Evolutionary conservation across 2,888 invertebrate species (phyloP).

Genomic region (Heterodera filipjevi): DNA sequence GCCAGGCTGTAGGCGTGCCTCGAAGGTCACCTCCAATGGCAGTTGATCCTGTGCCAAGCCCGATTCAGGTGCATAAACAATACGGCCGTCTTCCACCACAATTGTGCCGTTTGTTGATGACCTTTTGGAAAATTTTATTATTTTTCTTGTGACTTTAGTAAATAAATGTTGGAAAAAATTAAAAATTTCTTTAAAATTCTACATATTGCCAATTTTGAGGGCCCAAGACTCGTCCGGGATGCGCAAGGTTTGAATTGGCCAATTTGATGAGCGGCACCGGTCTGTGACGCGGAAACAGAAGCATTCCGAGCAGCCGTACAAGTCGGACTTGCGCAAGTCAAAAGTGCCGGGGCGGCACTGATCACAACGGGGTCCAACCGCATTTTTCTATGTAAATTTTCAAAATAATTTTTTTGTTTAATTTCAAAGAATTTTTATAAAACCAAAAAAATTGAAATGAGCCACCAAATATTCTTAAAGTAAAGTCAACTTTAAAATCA

Average conservation of each 20-base stretch:
- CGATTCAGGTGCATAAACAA: constrained; percentile 47
- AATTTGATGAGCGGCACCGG: constrained; percentile 79
- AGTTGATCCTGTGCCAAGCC: constrained; percentile 21
- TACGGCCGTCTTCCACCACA: constrained; percentile 44
- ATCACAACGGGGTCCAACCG: constrained; percentile 80
- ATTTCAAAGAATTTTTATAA: not conserved
- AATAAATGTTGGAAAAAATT: too few relatives aligned
- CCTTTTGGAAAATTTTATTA: not conserved
- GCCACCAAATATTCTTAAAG: too few relatives aligned
- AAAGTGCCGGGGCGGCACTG: constrained; percentile 86
- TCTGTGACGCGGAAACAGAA: constrained; percentile 94
- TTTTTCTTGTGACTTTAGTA: not conserved
- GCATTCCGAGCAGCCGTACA: constrained; percentile 90
- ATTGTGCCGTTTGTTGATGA: constrained; percentile 48
- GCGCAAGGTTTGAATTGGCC: constrained; percentile 52
- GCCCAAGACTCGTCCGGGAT: constrained; percentile 47
- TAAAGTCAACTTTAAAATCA: too few relatives aligned
- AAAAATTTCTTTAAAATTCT: not conserved
- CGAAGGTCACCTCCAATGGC: constrained; percentile 19
- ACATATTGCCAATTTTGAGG: constrained; percentile 23
- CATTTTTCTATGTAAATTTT: constrained; percentile 70
- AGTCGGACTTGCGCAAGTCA: constrained; percentile 81
- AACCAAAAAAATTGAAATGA: not conserved
- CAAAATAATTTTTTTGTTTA: not conserved
- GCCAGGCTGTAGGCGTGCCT: constrained; percentile 22